phyloP scores from a whole-genome alignment of 2,797 vertebrate species.

The Melanotaenia trifasciata region DNA sequence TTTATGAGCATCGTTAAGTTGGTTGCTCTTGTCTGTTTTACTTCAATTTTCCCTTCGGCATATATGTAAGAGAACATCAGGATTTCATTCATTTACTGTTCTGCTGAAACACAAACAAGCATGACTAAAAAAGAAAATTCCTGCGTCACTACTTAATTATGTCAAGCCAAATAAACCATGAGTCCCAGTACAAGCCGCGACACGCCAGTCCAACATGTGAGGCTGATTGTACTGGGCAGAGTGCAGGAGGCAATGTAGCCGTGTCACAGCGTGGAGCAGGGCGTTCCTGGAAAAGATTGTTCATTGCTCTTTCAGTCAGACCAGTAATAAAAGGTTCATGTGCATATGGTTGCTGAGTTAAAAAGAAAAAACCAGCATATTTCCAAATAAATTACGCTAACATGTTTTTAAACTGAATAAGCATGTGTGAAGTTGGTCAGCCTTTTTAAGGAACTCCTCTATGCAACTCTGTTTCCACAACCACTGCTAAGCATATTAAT shows the following conservation, averaged over 20 bases:
- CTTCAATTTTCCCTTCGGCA: not conserved
- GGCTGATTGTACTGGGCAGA: constrained; percentile 8
- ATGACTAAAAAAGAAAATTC: not conserved
- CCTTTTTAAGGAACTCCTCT: too few relatives aligned
- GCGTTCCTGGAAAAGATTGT: constrained; percentile 15
- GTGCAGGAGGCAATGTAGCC: not conserved
- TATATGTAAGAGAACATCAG: not conserved
- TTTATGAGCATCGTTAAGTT: not conserved
- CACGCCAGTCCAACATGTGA: not conserved
- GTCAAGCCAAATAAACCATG: not conserved
- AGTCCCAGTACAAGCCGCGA: not conserved
- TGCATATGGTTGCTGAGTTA: not conserved
- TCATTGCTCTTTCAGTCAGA: not conserved
- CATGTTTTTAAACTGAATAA: not conserved
- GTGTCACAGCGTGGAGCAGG: not conserved
- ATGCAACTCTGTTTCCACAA: not conserved
- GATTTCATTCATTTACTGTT: not conserved
- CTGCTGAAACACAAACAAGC: not conserved
- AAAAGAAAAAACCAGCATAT: not conserved
- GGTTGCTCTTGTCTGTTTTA: not conserved
- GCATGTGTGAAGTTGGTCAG: not conserved
- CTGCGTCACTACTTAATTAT: not conserved
- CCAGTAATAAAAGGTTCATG: not conserved
- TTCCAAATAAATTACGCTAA: not conserved
- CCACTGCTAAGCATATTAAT: not conserved